These are phyloP conservation scores for Athrips mouffetella DNA, from an alignment of 2,888 invertebrate genomes.

Conservation along the genomic window DNA sequence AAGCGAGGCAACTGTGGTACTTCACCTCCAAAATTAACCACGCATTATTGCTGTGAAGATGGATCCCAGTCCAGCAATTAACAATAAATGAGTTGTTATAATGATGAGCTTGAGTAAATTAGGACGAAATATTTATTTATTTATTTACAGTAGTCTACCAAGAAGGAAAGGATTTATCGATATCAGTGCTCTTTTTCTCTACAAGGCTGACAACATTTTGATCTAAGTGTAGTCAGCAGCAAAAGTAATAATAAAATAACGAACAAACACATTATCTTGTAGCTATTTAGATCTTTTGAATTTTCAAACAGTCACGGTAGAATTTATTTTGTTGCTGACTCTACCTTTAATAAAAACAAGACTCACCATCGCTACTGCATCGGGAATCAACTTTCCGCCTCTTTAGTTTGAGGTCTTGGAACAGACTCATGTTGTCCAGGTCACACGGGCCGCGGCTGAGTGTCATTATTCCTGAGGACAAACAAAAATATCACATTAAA, in stretches of 20 bases:
- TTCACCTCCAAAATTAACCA: too few species aligned
- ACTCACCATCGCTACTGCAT: conserved; percentile 96
- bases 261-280: too few species aligned
- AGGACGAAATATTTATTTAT: too few species aligned
- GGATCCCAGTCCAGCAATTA: too few species aligned
- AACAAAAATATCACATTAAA: conserved; percentile 32
- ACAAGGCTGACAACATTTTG: background rate
- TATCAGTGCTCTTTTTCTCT: conserved; percentile 4
- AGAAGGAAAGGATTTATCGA: too few species aligned
- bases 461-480: conserved; percentile 94
- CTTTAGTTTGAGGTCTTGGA: conserved; percentile 98
- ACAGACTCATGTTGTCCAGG: conserved; percentile 99
- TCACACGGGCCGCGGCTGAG: conserved; percentile 98
- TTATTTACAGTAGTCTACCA: too few species aligned
- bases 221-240: background rate
- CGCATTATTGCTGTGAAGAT: too few species aligned
- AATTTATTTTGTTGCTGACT: background rate
- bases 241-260: background rate
- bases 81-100: too few species aligned
- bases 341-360: background rate
- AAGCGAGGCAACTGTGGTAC: too few species aligned
- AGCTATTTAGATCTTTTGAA: too few species aligned
- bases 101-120: too few species aligned
- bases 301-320: too few species aligned
- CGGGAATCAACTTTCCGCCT: conserved; percentile 98